phyloP scores from a whole-genome alignment of 53 echinoderm and acorn worm species.

The Paracentrotus lividus region DNA sequence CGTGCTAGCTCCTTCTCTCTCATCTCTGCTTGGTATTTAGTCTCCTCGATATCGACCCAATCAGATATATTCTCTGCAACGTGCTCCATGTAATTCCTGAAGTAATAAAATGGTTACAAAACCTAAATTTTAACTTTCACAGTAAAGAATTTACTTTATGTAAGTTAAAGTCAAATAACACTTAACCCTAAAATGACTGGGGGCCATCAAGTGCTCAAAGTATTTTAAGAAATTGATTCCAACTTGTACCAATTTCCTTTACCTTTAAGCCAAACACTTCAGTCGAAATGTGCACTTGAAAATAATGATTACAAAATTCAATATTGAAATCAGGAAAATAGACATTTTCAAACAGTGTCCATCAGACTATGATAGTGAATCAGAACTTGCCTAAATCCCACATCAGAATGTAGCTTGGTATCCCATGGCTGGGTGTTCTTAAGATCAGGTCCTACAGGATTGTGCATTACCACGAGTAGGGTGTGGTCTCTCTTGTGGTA shows the following conservation, averaged over 20 bases:
- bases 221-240: no score
- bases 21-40: constrained; percentile 84
- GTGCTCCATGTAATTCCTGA: constrained; percentile 98
- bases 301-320: no score
- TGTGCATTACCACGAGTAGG: constrained; percentile 97
- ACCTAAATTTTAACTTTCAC: neutral
- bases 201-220: no score
- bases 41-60: constrained; percentile 86
- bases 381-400: constrained; percentile 90
- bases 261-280: no score
- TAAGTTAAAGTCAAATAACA: neutral
- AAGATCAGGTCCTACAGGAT: constrained; percentile 88
- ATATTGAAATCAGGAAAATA: no score
- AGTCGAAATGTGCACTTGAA: no score
- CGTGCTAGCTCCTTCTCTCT: constrained; percentile 79
- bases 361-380: no score
- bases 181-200: neutral
- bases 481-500: constrained; percentile 98
- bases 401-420: constrained; percentile 93
- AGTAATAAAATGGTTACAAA: neutral
- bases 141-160: neutral
- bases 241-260: no score
- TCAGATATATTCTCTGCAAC: constrained; percentile 81
- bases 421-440: constrained; percentile 89
- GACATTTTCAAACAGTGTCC: no score